Base-by-base conservation (phyloP, 2,888 invertebrate species). In the Noctua comes region DNA sequence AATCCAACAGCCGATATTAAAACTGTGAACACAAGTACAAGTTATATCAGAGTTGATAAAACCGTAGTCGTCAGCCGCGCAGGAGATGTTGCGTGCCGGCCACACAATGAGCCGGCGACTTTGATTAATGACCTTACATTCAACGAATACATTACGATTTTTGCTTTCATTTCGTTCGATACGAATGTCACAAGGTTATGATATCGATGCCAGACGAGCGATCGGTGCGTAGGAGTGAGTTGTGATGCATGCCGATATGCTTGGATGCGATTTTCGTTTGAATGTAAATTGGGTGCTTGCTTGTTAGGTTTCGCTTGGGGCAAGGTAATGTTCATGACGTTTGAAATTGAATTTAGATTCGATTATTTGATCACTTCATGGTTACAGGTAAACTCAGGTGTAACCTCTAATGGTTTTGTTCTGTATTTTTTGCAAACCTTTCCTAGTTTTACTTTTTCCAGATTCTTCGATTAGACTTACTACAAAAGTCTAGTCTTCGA, bases 71-170 rank as follows among this genome's bases (percentile, higher is more conserved):
- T 91, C 92, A 91, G 90, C 85, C 90, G 85, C 90, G 93, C 91
- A 91, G 84, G 90, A 91, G 91, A 91, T 91, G 95, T 95, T 95
- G 95, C 96, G 96, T 95, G 96, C 94, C 91, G 96, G 95, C 97
- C 96, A 94, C 96, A 97, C 97, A 96, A 97, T 95, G 94, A 95
- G 95, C 94, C 92, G 93, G 85, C 91, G 96, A 96, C 96, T 89
- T 96, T 96, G 97, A 97, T 96, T 94, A 95, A 97, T 96, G 95
- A 92, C 92, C 92, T 89, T 91, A 93, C 95, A 95, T 96, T 96
- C 94, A 96, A 96, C 95, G 96, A 96, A 96, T 96, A 96, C 96
- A 96, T 96, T 97, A 97, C 95, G 95, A 96, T 96, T 97, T 96
- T 96, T 97, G 96, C 97, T 96, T 96, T 96, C 96, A 94, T 94